Conservation (phyloP, 1,140 invertebrate species). For the Drosophila kanapiae region DNA sequence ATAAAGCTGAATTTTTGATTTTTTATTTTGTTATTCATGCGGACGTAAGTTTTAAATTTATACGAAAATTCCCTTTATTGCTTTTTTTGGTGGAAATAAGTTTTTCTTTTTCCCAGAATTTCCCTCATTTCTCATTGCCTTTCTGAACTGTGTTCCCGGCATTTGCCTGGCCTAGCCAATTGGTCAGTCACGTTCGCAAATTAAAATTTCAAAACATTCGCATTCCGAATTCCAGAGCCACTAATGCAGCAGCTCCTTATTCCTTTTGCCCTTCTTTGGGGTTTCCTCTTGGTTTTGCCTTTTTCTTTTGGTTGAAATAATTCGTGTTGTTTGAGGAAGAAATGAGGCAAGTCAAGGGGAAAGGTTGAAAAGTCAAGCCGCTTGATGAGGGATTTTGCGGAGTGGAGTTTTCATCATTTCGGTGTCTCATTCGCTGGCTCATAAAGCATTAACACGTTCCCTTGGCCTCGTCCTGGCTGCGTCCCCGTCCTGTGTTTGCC, state of each 20-base stretch:
- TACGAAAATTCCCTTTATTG: not conserved
- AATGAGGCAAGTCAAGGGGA: constrained; percentile 13
- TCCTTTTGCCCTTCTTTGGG: not conserved
- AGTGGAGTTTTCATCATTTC: constrained; percentile 37
- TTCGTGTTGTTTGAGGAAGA: not conserved
- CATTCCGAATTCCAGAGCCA: constrained; percentile 29
- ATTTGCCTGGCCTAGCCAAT: not conserved
- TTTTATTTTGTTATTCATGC: not conserved
- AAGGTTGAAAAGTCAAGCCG: constrained; percentile 43
- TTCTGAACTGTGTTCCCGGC: not conserved
- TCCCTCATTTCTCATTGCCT: not conserved
- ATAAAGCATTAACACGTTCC: constrained; percentile 76
- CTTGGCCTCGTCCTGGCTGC: constrained; percentile 2
- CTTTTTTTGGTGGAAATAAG: not conserved
- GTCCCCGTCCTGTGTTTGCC: constrained; percentile 1
- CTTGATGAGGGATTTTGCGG: constrained; percentile 24
- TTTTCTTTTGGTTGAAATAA: not conserved
- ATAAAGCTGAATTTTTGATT: not conserved
- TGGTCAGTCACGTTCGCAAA: constrained; percentile 49
- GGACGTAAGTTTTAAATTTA: not conserved
- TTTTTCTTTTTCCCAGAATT: not conserved
- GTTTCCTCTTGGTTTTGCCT: not conserved
- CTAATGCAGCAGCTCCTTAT: constrained; percentile 12
- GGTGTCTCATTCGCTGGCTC: constrained; percentile 36
- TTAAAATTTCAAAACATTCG: constrained; percentile 45